phyloP scores from a whole-genome alignment of 2,113 vertebrate species.

The Hydrolagus affinis region DNA sequence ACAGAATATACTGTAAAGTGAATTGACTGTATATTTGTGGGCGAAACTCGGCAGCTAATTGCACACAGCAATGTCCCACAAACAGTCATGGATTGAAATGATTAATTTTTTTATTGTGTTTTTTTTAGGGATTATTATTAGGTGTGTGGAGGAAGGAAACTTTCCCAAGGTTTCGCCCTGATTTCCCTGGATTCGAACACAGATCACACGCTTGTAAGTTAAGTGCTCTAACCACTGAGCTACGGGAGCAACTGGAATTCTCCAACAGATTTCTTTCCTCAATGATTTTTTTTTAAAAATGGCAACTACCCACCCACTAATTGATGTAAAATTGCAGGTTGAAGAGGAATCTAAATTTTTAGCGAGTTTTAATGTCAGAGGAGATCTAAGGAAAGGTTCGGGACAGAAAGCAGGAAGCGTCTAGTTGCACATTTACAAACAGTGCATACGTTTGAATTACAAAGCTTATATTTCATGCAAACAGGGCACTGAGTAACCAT shows the following conservation, averaged over 20 bases:
- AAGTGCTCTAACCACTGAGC: too few species aligned
- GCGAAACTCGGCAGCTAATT: too few species aligned
- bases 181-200: too few species aligned
- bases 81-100: too few species aligned
- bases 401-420: not conserved
- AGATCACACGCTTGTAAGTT: too few species aligned
- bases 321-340: not conserved
- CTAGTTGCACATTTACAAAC: not conserved
- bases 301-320: not conserved
- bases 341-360: not conserved
- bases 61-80: too few species aligned
- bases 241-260: not conserved
- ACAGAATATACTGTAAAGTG: too few species aligned
- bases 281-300: not conserved
- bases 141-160: too few species aligned
- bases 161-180: too few species aligned
- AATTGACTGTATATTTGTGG: too few species aligned
- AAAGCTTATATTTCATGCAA: not conserved
- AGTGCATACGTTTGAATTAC: not conserved
- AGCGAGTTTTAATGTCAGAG: not conserved
- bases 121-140: too few species aligned
- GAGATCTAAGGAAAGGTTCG: not conserved
- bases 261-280: not conserved
- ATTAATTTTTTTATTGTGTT: too few species aligned
- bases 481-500: not conserved